Evolutionary conservation across 2,797 vertebrate species (phyloP), one percentile per base, ranked within the genome.

Genomic region (Xerus rutilus): DNA sequence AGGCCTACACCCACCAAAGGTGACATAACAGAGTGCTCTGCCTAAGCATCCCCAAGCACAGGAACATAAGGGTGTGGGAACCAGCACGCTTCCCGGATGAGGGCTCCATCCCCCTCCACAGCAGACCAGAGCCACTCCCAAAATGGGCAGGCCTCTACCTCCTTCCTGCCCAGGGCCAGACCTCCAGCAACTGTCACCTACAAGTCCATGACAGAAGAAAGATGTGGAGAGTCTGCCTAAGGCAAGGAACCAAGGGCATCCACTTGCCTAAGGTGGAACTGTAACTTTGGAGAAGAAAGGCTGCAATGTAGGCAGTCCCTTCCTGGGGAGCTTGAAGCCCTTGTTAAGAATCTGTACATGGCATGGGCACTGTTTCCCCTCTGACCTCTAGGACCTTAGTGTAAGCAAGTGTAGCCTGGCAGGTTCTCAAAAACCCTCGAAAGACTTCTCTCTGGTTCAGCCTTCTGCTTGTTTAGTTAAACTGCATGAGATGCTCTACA

Each of bases 201-300:
- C 12, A 72, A 49, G 43, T 23, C 52, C 30, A 6, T 7, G 9
- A 43, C 0, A 69, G 52, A 4, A 12, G 47, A 35, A 65, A 35
- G 65, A 25, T 45, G 35, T 5, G 7, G 25, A 18, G 23, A 74
- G 32, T 0, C 0, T 21, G 39, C 28, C 28, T 43, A 57, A 52
- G 23, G 32, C 35, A 84, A 89, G 62, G 39, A 59, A 43, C 65
- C 12, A n/a, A 28, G 49, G 21, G 5, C 15, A 86, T 25, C 57
- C 7, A 78, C 30, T 85, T 45, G 57, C 59, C 69, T 45, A 67
- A 81, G 28, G 77, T 11, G 3, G 32, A 52, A 74, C 15, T 47
- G 74, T 30, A 78, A 59, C 64, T 82, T 70, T 45, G 64, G 73
- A 92, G 74, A 94, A 91, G 9, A 83, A 92, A 87, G 32, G 59